A percentile compares a stretch with the other conserved stretches of the same genome.
These are phyloP conservation scores for Saturnia japonica DNA, from an alignment of 2,888 invertebrate species.

Conservation along the genomic window DNA sequence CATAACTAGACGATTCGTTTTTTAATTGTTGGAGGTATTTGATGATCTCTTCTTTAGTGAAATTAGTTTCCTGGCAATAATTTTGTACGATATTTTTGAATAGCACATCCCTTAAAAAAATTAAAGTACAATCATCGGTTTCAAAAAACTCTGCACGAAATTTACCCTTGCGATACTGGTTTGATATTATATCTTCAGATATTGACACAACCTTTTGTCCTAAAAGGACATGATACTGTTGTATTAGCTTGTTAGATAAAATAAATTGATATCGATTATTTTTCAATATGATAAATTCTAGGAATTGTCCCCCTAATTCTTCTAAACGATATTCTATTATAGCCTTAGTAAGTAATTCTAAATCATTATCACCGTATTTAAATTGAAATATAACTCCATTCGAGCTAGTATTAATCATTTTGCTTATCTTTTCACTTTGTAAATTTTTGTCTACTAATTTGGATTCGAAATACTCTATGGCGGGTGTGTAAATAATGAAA, in stretches of 20 bases:
- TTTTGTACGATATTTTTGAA: conserved; percentile 20
- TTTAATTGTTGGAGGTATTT: conserved; percentile 16
- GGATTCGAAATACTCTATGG: conserved; percentile 14
- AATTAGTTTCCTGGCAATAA: conserved; percentile 16
- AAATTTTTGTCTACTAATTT: conserved; percentile 17
- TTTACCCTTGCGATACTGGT: conserved; percentile 9
- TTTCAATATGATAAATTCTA: conserved; percentile 17
- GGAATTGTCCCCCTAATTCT: conserved; percentile 17
- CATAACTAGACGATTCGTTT: conserved; percentile 14
- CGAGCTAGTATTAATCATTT: conserved; percentile 19
- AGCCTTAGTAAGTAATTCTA: conserved; percentile 16
- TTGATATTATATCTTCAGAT: conserved; percentile 4
- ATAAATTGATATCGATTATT: conserved; percentile 20
- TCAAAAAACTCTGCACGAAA: conserved; percentile 21
- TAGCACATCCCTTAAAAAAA: conserved; percentile 17
- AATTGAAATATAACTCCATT: conserved; percentile 20
- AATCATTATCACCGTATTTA: conserved; percentile 20
- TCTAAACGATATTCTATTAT: conserved; percentile 18
- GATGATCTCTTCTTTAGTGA: conserved; percentile 13
- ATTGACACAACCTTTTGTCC: conserved; percentile 14
- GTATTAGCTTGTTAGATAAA: conserved; percentile 21
- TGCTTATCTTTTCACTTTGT: conserved; percentile 17
- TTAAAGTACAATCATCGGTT: conserved; percentile 11
- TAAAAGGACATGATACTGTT: conserved; percentile 22
- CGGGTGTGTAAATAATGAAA: conserved; percentile 23